These are phyloP conservation scores for Panzeria rudis DNA, from an alignment of 2,888 invertebrate genomes.

Conservation along the genomic window DNA sequence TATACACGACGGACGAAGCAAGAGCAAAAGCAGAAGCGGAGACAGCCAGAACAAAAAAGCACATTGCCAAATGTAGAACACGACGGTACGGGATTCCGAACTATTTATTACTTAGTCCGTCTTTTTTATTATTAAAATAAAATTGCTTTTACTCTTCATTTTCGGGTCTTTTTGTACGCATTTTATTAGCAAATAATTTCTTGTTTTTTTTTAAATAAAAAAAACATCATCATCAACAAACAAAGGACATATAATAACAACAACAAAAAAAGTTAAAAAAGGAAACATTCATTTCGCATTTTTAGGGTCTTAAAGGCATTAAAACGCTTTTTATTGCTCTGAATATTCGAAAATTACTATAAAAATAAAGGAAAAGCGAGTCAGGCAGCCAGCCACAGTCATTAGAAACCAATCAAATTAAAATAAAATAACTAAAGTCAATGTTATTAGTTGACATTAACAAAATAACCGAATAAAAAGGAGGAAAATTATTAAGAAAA, in stretches of 20 bases:
- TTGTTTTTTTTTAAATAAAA: constrained; percentile 30
- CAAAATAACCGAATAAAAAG: not conserved
- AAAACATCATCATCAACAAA: constrained; percentile 12
- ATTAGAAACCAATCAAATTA: constrained; percentile 61
- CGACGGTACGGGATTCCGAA: constrained; percentile 56
- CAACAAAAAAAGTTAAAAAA: constrained; percentile 11
- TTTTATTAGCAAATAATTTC: constrained; percentile 40
- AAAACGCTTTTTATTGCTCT: constrained; percentile 38
- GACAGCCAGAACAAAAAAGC: constrained; percentile 52
- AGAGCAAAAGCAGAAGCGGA: constrained; percentile 14
- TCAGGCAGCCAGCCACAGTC: constrained; percentile 5
- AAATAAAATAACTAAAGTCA: constrained; percentile 36
- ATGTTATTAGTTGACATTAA: constrained; percentile 18
- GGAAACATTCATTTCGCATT: constrained; percentile 9
- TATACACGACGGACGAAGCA: not conserved
- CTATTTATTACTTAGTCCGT: constrained; percentile 34
- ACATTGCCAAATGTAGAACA: constrained; percentile 54
- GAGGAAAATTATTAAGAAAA: constrained; percentile 5
- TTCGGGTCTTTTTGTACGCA: constrained; percentile 5
- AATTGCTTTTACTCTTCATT: constrained; percentile 6
- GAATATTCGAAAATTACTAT: constrained; percentile 14
- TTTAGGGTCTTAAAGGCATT: constrained; percentile 34
- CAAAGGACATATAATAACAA: constrained; percentile 12
- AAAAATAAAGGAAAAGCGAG: not conserved
- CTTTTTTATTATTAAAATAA: constrained; percentile 31